phyloP scores from a whole-genome alignment of 2,797 vertebrate genomes.

The Scarus forsteni region DNA sequence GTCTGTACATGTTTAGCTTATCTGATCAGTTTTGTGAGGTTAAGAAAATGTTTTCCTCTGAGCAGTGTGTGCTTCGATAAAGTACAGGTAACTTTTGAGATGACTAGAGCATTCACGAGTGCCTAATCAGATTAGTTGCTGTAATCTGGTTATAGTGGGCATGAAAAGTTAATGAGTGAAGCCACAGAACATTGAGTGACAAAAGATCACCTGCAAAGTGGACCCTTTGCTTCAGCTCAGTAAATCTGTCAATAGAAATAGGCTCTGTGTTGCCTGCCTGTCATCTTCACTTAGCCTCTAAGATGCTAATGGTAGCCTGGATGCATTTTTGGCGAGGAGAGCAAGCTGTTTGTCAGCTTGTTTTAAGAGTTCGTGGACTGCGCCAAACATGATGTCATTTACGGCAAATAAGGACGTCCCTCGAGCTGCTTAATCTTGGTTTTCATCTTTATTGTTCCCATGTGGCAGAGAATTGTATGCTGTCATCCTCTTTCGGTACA shows the following conservation, averaged over 20 bases:
- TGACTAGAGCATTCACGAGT: conserved; percentile 4
- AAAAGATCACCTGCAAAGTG: conserved; percentile 51
- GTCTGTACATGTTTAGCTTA: conserved; percentile 11
- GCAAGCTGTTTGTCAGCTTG: conserved; percentile 5
- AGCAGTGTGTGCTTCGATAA: not conserved
- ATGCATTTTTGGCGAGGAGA: conserved; percentile 46
- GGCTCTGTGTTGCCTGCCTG: conserved; percentile 52
- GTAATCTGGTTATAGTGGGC: conserved; percentile 11
- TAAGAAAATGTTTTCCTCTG: not conserved
- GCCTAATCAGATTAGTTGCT: not conserved
- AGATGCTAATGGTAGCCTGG: conserved; percentile 41
- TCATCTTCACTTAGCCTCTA: conserved; percentile 62
- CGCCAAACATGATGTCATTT: conserved; percentile 12
- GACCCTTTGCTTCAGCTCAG: conserved; percentile 55
- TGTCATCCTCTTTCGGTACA: conserved; percentile 6
- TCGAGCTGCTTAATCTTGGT: not conserved
- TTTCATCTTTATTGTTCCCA: conserved; percentile 9
- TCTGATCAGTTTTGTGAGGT: not conserved
- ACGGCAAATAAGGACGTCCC: not conserved
- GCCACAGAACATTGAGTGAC: conserved; percentile 43
- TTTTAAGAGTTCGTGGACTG: conserved; percentile 21
- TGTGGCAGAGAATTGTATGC: conserved; percentile 11
- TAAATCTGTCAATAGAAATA: conserved; percentile 70
- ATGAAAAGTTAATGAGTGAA: conserved; percentile 13
- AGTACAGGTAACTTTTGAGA: not conserved